Conservation (phyloP, 2,797 vertebrate species). For the Catostomus latipinnis region DNA sequence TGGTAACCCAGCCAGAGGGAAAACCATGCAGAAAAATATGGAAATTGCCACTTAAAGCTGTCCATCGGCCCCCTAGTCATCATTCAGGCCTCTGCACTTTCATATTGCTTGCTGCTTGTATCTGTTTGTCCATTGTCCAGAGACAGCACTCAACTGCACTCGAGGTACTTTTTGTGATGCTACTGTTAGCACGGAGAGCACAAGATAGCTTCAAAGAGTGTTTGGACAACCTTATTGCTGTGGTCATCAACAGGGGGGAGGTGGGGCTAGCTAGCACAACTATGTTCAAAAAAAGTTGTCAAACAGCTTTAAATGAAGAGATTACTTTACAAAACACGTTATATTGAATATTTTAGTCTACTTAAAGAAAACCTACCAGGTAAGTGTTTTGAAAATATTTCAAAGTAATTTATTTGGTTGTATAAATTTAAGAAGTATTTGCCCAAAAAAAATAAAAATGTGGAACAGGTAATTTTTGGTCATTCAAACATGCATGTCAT, state of each 20-base stretch:
- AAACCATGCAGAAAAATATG: slow-evolving; percentile 71
- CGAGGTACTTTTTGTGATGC: slow-evolving; percentile 6
- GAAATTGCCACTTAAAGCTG: slow-evolving; percentile 70
- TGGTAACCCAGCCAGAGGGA: slow-evolving; percentile 62
- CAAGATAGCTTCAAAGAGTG: slow-evolving; percentile 22
- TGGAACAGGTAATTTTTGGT: too few relatives aligned
- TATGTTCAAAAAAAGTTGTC: too few relatives aligned
- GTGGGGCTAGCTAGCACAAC: background rate
- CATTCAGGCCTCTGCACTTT: slow-evolving; percentile 50
- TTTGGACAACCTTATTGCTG: slow-evolving; percentile 35
- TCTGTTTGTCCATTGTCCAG: slow-evolving; percentile 29
- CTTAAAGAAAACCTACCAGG: too few relatives aligned
- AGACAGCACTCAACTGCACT: slow-evolving; percentile 21
- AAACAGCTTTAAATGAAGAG: too few relatives aligned
- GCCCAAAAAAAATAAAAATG: too few relatives aligned
- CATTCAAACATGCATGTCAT: too few relatives aligned
- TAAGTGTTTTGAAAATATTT: too few relatives aligned
- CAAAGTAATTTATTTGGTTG: too few relatives aligned
- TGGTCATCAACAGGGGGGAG: slow-evolving; percentile 20
- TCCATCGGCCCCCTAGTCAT: slow-evolving; percentile 60
- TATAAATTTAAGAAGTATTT: too few relatives aligned
- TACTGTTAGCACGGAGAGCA: slow-evolving; percentile 2
- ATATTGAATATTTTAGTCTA: too few relatives aligned
- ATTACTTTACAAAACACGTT: too few relatives aligned
- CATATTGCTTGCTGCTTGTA: slow-evolving; percentile 42